Base-by-base conservation (phyloP, 2,888 invertebrate species). In the Gonocerus acuteangulatus region DNA sequence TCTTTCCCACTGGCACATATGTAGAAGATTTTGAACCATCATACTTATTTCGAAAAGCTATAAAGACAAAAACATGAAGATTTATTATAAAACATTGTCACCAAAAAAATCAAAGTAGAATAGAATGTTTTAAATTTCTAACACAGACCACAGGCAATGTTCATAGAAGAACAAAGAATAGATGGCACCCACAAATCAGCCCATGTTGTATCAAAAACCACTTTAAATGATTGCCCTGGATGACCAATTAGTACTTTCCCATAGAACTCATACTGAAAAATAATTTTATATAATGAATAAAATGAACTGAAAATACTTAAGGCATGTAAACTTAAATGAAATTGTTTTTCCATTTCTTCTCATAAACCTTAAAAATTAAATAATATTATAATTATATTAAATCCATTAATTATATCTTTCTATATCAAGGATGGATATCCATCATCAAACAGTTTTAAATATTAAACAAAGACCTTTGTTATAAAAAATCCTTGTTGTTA, bases 121-220 rank as follows among this genome's bases (percentile, higher is more conserved):
- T 6, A 27, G 27, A 27, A n/a, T n/a, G n/a, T n/a, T n/a, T n/a
- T n/a, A n/a, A n/a, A n/a, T n/a, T n/a, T n/a, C n/a, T n/a, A n/a
- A n/a, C n/a, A n/a, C 75, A 76, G 72, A 79, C 79, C 70, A 68
- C 80, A 80, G 21, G 77, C 74, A 11, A 75, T 65, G 52, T 73
- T 72, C 21, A 67, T 69, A 19, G 68, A 68, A 13, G 72, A 68
- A 65, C 79, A 80, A 61, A 73, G 70, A 47, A 71, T 70, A 1
- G 79, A 79, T 1, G 79, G 71, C 15, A 80, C 68, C 76, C 77
- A 79, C 2, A 74, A 70, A 49, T 76, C 71, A 2, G 71, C 70
- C 78, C 79, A 79, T 2, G 77, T 72, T 1, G 79, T 78, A 64
- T 78, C 79, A 66, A 79, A 77, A 34, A 74, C 70, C 21, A 80